These are phyloP conservation scores for Xestia sexstrigata DNA, from an alignment of 2,888 invertebrate species.

Conservation along the genomic window DNA sequence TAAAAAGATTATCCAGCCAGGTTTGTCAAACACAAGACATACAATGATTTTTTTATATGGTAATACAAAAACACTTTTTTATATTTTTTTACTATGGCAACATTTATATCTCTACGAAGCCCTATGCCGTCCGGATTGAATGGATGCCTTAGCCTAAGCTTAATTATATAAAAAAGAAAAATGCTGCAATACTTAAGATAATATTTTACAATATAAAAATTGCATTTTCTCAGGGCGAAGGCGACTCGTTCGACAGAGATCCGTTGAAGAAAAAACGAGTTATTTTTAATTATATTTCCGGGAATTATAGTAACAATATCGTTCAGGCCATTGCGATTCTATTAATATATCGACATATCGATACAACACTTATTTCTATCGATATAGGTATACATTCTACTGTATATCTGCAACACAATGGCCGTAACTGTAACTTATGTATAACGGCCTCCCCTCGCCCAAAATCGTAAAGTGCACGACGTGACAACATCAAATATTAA, in stretches of 20 bases:
- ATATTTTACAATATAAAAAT: conserved; percentile 75
- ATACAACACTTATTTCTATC: conserved; percentile 38
- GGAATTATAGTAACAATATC: conserved; percentile 34
- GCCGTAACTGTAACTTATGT: conserved; percentile 11
- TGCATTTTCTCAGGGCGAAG: conserved; percentile 71
- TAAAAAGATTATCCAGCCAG: conserved; percentile 61
- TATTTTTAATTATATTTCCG: conserved; percentile 14
- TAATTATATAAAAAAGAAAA: conserved; percentile 75
- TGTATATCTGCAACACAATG: conserved; percentile 36
- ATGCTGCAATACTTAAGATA: conserved; percentile 76
- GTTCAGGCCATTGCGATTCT: conserved; percentile 25
- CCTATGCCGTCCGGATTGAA: conserved; percentile 73
- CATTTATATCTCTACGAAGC: conserved; percentile 80
- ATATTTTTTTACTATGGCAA: conserved; percentile 85
- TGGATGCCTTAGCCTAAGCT: conserved; percentile 83
- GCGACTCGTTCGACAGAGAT: conserved; percentile 17
- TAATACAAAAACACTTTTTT: conserved; percentile 76
- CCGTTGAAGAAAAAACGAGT: conserved; percentile 32
- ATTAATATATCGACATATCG: conserved; percentile 50
- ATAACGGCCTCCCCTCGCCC: conserved; percentile 41
- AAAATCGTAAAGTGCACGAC: conserved; percentile 75
- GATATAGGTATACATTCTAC: conserved; percentile 36
- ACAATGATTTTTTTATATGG: conserved; percentile 52
- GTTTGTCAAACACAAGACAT: conserved; percentile 62
- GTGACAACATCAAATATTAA: conserved; percentile 85